Evolutionary conservation across 2,113 vertebrate species (phyloP).

Genomic region (Pelecanus crispus): DNA sequence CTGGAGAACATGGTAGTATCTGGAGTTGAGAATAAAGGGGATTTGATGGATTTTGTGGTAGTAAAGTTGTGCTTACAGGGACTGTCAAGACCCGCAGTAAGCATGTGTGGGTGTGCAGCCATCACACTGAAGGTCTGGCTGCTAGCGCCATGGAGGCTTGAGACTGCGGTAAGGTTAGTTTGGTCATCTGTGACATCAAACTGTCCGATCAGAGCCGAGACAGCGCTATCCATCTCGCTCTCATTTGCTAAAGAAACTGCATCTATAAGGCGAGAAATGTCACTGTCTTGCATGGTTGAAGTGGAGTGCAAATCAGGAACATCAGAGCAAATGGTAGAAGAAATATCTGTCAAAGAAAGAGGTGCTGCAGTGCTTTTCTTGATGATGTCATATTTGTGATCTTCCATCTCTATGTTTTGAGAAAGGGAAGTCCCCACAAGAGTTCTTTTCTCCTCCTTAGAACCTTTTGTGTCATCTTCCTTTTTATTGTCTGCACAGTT

Average conservation of each 20-base stretch:
- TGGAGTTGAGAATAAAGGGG: constrained; percentile 36
- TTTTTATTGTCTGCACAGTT: not conserved
- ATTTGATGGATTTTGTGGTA: not conserved
- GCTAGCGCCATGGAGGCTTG: not conserved
- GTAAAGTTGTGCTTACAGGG: not conserved
- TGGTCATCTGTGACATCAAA: constrained; percentile 74
- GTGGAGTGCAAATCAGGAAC: constrained; percentile 57
- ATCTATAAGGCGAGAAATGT: constrained; percentile 89
- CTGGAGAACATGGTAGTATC: constrained; percentile 57
- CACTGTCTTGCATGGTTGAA: constrained; percentile 77
- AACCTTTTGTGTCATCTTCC: not conserved
- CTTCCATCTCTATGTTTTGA: not conserved
- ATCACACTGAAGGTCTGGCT: not conserved
- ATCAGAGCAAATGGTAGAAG: not conserved
- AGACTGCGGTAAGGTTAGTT: constrained; percentile 10
- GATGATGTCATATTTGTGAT: not conserved
- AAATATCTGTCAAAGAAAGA: constrained; percentile 42
- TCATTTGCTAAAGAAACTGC: constrained; percentile 80
- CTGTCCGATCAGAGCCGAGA: constrained; percentile 87
- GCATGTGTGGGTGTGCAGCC: not conserved
- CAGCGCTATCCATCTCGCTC: constrained; percentile 77
- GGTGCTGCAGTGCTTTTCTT: not conserved
- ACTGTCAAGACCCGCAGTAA: not conserved
- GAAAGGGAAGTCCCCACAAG: not conserved
- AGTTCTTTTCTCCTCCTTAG: not conserved